Conservation (phyloP, 2,888 invertebrate species). For the Ptycholaimellus sp. region DNA sequence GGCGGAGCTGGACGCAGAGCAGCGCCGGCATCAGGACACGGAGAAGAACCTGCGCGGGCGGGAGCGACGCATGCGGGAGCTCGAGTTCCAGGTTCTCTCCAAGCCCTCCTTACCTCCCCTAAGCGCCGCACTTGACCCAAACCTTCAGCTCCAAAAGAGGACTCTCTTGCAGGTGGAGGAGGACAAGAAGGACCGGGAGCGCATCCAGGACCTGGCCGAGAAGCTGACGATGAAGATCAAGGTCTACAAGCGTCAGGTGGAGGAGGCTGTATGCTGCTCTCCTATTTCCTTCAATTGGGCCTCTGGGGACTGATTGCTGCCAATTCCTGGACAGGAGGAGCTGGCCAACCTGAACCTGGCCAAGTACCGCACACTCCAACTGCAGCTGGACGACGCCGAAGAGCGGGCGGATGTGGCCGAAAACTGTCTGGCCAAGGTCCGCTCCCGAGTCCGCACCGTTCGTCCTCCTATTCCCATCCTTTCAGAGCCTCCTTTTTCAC, state of each 20-base stretch:
- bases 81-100: slow-evolving; percentile 28
- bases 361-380: slow-evolving; percentile 33
- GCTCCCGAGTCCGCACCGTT: too few species aligned
- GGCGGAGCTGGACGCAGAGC: slow-evolving; percentile 50
- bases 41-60: slow-evolving; percentile 32
- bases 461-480: too few species aligned
- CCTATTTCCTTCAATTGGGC: neutral
- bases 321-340: slow-evolving; percentile 25
- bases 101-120: too few species aligned
- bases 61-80: slow-evolving; percentile 32
- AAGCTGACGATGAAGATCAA: slow-evolving; percentile 33
- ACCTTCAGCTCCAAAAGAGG: slow-evolving; percentile 19
- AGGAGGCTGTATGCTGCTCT: slow-evolving; percentile 31
- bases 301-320: neutral
- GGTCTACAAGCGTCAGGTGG: slow-evolving; percentile 33
- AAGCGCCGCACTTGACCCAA: too few species aligned
- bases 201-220: slow-evolving; percentile 31
- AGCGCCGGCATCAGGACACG: slow-evolving; percentile 36
- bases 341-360: slow-evolving; percentile 33
- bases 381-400: slow-evolving; percentile 33
- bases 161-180: slow-evolving; percentile 31
- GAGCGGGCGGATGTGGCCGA: slow-evolving; percentile 29
- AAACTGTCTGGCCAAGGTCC: slow-evolving; percentile 25
- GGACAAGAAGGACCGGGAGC: slow-evolving; percentile 32
- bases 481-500: too few species aligned